Conservation (phyloP, 2,797 vertebrate genomes). For the Eulemur rubriventer region DNA sequence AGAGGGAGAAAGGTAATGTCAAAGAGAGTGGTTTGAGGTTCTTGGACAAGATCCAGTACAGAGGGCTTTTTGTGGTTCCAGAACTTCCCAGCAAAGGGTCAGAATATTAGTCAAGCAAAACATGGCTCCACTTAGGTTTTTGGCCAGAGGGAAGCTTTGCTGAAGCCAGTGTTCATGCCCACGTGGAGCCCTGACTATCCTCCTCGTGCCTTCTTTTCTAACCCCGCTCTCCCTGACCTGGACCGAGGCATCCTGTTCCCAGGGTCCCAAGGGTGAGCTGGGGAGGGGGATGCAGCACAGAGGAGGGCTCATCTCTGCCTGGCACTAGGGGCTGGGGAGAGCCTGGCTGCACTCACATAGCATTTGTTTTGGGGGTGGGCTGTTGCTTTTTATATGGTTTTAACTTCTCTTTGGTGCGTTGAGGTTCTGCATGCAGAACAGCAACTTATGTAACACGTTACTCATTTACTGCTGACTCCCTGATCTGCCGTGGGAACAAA, state of each 20-base stretch:
- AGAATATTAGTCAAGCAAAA: neutral
- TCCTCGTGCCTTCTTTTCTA: accelerated
- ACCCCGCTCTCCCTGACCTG: no score
- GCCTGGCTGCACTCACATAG: neutral
- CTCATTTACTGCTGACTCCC: constrained; percentile 58
- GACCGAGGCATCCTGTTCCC: neutral
- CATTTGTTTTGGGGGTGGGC: constrained; percentile 61
- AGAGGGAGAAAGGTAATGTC: neutral
- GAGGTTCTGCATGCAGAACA: constrained; percentile 61
- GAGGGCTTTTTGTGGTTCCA: neutral
- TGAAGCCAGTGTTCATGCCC: neutral
- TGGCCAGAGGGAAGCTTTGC: neutral
- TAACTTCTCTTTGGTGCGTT: constrained; percentile 25
- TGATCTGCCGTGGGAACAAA: constrained; percentile 52
- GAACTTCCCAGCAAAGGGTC: constrained; percentile 2
- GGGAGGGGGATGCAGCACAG: accelerated
- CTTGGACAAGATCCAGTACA: neutral
- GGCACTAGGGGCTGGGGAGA: neutral
- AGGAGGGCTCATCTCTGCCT: neutral
- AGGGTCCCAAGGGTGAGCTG: no score
- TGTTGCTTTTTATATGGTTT: constrained; percentile 64
- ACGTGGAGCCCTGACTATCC: neutral
- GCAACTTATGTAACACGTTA: constrained; percentile 69
- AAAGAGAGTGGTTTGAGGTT: neutral
- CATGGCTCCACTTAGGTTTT: neutral